Base-by-base conservation (phyloP, 2,797 vertebrate genomes). In the Allobates femoralis region DNA sequence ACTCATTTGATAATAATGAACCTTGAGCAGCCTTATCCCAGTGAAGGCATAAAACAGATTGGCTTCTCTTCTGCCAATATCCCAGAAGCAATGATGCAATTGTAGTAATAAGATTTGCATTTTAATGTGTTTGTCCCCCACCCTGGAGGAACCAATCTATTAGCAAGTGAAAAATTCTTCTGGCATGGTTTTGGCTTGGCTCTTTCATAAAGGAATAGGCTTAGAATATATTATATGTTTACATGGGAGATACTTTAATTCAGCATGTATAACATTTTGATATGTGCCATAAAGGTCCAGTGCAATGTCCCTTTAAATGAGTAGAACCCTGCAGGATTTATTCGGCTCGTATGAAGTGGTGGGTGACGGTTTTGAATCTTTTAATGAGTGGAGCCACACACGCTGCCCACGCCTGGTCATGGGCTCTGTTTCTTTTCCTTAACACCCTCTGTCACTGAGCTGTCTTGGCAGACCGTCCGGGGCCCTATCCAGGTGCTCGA, bases 401-500 rank as follows among this genome's bases (percentile, higher is more conserved):
- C 73, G 32, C 41, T 62, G 75, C 75, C 75, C 32, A 77, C n/a
- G 83, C 74, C 58, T 84, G 55, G 34, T 14, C 75, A 15, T 7
- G 34, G 12, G 21, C n/a, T 69, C 83, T 79, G 83, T 34, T 79
- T 79, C 74, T 69, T 79, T 28, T 85, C 62, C 50, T 21, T 26
- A 64, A 77, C 83, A 69, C 83, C 62, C 75, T 32, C 10, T 34
- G 32, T 41, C 83, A 32, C 73, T 62, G 71, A 56, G 83, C 55
- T 84, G 83, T 84, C 83, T 84, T 85, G 83, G 83, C 83, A 79
- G 75, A 78, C 55, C 26, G 56, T 79, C 77, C 21, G 34, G 60
- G n/a, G 75, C 18, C 56, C 62, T 51, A 46, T 41, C 55, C 83
- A 79, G 83, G 75, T 85, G 83, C 77, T 79, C n/a, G 16, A 10